Evolutionary conservation across 1,140 invertebrate species (phyloP).

Genomic region (Heliconius congener): DNA sequence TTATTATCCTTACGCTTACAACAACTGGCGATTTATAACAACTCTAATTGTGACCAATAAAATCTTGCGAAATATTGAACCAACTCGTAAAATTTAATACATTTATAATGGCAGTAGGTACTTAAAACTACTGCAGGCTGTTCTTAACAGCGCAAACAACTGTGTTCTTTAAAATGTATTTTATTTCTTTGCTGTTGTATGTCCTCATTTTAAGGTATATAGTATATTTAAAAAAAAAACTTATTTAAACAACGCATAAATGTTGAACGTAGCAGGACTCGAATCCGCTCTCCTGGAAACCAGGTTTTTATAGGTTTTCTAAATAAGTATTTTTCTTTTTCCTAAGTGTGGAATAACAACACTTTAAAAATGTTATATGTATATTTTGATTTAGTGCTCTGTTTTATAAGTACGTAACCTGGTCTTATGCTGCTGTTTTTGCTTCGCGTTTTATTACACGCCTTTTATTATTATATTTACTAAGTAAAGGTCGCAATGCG

Average conservation of each 20-base stretch:
- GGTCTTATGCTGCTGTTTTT: not conserved
- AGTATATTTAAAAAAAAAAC: no score
- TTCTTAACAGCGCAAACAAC: not conserved
- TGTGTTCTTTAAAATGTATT: not conserved
- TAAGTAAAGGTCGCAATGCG: no score
- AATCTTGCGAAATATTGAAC: conserved; percentile 13
- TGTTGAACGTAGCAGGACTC: no score
- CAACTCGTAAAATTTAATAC: conserved; percentile 2
- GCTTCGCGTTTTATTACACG: no score
- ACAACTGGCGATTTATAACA: conserved; percentile 31
- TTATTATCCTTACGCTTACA: conserved; percentile 26
- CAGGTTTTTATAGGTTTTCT: no score
- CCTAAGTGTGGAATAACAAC: no score
- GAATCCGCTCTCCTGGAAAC: no score
- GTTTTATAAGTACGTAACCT: not conserved
- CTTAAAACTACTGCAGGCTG: not conserved
- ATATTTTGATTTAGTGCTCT: not conserved
- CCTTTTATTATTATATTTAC: no score
- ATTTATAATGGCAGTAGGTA: conserved; percentile 1
- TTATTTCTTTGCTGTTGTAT: not conserved
- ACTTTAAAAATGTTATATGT: not conserved
- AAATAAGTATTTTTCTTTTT: no score
- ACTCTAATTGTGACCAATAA: conserved; percentile 27
- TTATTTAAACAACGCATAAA: no score
- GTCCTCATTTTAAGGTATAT: not conserved